These are phyloP conservation scores for Solea solea DNA, from an alignment of 2,113 vertebrate genomes.

Conservation along the genomic window DNA sequence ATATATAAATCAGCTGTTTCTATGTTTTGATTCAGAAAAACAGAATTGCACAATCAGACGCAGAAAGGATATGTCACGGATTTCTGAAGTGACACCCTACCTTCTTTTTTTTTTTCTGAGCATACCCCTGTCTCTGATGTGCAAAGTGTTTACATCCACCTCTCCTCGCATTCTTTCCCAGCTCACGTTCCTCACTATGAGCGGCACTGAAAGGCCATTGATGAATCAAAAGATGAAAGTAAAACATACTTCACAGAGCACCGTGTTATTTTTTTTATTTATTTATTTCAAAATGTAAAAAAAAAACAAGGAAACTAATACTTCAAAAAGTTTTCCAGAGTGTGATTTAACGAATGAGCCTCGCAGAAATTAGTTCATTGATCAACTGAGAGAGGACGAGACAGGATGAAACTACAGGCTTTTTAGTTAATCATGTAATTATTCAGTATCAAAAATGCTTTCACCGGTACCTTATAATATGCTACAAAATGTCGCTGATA, in stretches of 20 bases:
- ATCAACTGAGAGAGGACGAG: slow-evolving; percentile 2
- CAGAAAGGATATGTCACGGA: background rate
- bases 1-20: too few species aligned
- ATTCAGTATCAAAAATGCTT: slow-evolving; percentile 13
- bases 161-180: slow-evolving; percentile 5
- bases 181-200: slow-evolving; percentile 8
- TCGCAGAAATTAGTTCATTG: background rate
- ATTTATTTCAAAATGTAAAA: background rate
- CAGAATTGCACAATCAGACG: slow-evolving; percentile 19
- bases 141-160: slow-evolving; percentile 5
- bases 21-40: slow-evolving; percentile 20
- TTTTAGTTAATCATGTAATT: slow-evolving; percentile 22
- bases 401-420: background rate
- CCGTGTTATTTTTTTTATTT: background rate
- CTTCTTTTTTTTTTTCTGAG: background rate
- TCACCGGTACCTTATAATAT: slow-evolving; percentile 10
- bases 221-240: slow-evolving; percentile 20
- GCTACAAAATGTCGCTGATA: slow-evolving; percentile 16
- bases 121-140: slow-evolving; percentile 11
- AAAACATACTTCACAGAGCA: background rate
- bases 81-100: too few species aligned
- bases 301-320: background rate
- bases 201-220: background rate
- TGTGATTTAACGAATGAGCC: slow-evolving; percentile 3
- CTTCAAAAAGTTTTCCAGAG: background rate